Evolutionary conservation across 1,140 invertebrate species (phyloP), one percentile per base, ranked within the genome.

Genomic region (Caenorhabditis latens): DNA sequence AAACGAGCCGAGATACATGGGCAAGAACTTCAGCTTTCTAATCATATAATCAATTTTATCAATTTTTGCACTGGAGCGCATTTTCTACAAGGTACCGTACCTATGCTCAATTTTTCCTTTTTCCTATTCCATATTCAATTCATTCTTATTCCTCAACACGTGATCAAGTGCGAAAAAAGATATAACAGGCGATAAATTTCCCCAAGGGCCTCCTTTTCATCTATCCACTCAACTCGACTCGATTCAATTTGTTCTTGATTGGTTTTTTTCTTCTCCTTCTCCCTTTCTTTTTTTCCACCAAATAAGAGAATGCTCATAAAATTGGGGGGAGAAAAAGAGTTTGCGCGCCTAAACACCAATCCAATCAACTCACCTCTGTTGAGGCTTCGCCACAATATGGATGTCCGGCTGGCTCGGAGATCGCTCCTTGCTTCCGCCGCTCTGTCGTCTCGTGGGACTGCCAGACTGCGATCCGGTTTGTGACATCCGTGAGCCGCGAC

Each of bases 331-430:
- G n/a, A n/a, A n/a, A n/a, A n/a, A 24, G 55, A 42, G 53, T 24
- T 46, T 55, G 4, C 24, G 42, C 50, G 43, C 83, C 58, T 63
- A 58, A 42, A 11, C 83, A 58, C 83, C 58, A 58, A 58, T 84
- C 83, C 84, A 48, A 67, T 67, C 43, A 48, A 84, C 82, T 63
- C 58, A 88, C 87, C 87, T 87, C 85, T 88, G 88, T 19, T 65
- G 88, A 32, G 65, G 55, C 57, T 83, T 84, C 43, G 86, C 86
- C 50, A 86, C 71, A 48, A 79, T 83, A 58, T 88, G 88, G 63
- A 88, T 88, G 46, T 88, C 88, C 42, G 88, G 88, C 85, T 88
- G 88, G 40, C 85, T 87, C 46, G 88, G 88, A 82, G 85, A 87
- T 65, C 88, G 50, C 63, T 88, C 88, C 55, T 71, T 84, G 24